Percentiles rank a stretch among this genome's conserved stretches.
These are phyloP conservation scores for Muntiacus muntjak DNA, from an alignment of 2,113 vertebrate species.

Conservation along the genomic window DNA sequence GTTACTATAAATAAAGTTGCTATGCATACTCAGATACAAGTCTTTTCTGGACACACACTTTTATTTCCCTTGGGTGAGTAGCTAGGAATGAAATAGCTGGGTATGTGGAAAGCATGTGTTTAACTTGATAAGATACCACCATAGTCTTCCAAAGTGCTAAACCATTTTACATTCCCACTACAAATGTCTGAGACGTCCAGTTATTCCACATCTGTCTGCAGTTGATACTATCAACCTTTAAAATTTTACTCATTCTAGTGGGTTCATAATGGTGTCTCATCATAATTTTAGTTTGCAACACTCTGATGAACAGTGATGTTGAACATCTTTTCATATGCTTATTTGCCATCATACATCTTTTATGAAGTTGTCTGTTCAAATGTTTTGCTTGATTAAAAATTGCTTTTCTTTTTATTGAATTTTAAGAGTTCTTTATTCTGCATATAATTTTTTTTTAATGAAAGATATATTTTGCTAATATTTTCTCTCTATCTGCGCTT, in stretches of 20 bases:
- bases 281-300: not conserved
- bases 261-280: not conserved
- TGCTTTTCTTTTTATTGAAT: not conserved
- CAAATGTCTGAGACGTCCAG: not conserved
- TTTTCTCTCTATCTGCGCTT: not conserved
- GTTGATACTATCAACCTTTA: not conserved
- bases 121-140: not conserved
- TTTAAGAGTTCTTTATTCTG: not conserved
- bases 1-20: not conserved
- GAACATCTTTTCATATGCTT: not conserved
- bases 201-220: not conserved
- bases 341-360: not conserved
- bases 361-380: not conserved
- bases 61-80: not conserved
- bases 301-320: not conserved
- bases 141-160: not conserved
- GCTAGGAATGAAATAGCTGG: not conserved
- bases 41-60: not conserved
- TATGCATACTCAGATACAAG: not conserved
- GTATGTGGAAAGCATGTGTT: not conserved
- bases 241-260: not conserved
- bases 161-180: not conserved
- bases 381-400: not conserved
- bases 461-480: not conserved
- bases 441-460: not conserved